Conservation (phyloP, 2,113 vertebrate species). For the Parotia lawesii region DNA sequence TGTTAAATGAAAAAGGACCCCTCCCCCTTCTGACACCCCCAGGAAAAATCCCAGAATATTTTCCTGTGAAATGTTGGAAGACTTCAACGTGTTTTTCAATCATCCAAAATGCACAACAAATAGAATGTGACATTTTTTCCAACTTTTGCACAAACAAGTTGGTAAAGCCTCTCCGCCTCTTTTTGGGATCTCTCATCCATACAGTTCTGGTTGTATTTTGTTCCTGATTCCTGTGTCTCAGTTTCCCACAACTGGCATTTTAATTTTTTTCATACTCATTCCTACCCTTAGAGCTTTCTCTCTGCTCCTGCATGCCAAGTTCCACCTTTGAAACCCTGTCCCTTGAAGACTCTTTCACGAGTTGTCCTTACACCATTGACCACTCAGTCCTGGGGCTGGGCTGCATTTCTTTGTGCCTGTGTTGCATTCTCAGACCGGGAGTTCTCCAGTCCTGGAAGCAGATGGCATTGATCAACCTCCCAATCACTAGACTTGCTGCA, state of each 20-base stretch:
- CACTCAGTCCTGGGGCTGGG: neutral
- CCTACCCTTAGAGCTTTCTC: neutral
- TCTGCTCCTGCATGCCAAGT: neutral
- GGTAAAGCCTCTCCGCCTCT: neutral
- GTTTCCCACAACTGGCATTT: neutral
- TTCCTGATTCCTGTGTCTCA: neutral
- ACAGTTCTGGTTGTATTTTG: neutral
- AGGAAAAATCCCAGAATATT: slow-evolving; percentile 42
- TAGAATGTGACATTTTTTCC: slow-evolving; percentile 23
- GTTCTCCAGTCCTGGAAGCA: neutral
- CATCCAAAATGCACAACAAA: slow-evolving; percentile 30
- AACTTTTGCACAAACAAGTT: slow-evolving; percentile 9
- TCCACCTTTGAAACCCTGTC: neutral
- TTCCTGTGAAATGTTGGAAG: slow-evolving; percentile 33
- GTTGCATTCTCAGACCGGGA: neutral
- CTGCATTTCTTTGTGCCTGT: neutral
- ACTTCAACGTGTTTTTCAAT: slow-evolving; percentile 8
- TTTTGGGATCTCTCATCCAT: neutral
- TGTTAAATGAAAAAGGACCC: slow-evolving; percentile 35
- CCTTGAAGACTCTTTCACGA: neutral
- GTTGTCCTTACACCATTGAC: neutral
- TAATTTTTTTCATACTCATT: neutral
- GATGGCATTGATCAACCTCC: neutral
- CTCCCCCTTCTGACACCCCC: neutral
- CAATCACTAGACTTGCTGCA: neutral